Conservation (phyloP, 1,140 invertebrate species). For the Lethocerus indicus region DNA sequence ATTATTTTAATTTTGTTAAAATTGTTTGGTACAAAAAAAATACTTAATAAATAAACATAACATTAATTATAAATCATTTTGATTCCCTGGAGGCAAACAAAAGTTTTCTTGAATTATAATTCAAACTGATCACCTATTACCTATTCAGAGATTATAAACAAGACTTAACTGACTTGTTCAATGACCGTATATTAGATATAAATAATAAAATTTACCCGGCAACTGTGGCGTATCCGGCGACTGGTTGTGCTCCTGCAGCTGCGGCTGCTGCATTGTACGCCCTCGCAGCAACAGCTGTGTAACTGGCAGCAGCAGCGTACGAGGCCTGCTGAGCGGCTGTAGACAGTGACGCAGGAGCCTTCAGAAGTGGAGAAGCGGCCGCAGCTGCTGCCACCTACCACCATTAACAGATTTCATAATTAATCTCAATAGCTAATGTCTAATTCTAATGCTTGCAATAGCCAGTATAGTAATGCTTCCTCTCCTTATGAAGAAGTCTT, state of each 20-base stretch:
- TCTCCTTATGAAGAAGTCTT: too few relatives aligned
- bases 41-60: too few relatives aligned
- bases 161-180: too few relatives aligned
- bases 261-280: constrained; percentile 49
- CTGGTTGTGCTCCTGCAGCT: constrained; percentile 42
- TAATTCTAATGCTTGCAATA: too few relatives aligned
- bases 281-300: constrained; percentile 62
- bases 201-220: constrained; percentile 25
- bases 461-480: too few relatives aligned
- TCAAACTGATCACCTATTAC: too few relatives aligned
- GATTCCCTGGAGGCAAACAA: constrained; percentile 5
- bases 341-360: constrained; percentile 41
- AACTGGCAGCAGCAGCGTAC: constrained; percentile 65
- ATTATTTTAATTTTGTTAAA: background rate
- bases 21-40: too few relatives aligned
- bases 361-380: constrained; percentile 48
- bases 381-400: constrained; percentile 38
- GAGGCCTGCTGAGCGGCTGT: constrained; percentile 47
- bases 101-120: constrained; percentile 4
- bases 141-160: too few relatives aligned
- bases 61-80: too few relatives aligned
- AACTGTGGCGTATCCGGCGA: constrained; percentile 35
- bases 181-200: too few relatives aligned
- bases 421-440: too few relatives aligned
- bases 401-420: constrained; percentile 5